A percentile compares a stretch with the other conserved stretches of the same genome.
Conservation (phyloP, 2,888 invertebrate species). For the Panzeria rudis region DNA sequence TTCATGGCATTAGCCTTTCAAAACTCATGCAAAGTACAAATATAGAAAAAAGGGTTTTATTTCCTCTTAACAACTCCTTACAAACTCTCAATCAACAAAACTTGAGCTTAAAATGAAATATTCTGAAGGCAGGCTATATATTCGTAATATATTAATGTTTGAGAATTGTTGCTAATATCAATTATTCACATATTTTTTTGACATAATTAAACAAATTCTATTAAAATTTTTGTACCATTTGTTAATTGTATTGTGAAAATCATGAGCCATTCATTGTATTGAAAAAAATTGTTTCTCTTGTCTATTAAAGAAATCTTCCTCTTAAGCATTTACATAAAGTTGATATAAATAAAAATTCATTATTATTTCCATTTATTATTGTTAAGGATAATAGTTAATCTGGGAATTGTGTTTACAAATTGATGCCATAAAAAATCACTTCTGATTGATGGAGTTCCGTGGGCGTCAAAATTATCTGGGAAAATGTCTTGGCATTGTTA, state of each 20-base stretch:
- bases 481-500: too few species aligned
- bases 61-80: not conserved
- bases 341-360: not conserved
- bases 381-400: too few species aligned
- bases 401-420: constrained; percentile 22
- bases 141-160: not conserved
- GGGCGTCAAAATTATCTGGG: too few species aligned
- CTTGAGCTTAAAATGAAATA: not conserved
- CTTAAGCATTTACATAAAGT: not conserved
- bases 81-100: not conserved
- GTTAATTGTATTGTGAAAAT: not conserved
- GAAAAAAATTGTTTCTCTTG: too few species aligned
- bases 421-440: constrained; percentile 8
- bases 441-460: constrained; percentile 9
- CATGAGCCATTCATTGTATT: too few species aligned
- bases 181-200: not conserved
- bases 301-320: not conserved
- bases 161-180: not conserved
- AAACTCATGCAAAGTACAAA: not conserved
- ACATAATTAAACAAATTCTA: not conserved
- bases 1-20: not conserved
- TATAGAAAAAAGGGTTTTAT: not conserved
- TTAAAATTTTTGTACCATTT: not conserved
- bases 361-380: too few species aligned
- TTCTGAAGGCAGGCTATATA: not conserved